Percentiles rank a stretch among this genome's conserved stretches.
phyloP scores from a whole-genome alignment of 1,140 invertebrate species.

The Portunus trituberculatus region DNA sequence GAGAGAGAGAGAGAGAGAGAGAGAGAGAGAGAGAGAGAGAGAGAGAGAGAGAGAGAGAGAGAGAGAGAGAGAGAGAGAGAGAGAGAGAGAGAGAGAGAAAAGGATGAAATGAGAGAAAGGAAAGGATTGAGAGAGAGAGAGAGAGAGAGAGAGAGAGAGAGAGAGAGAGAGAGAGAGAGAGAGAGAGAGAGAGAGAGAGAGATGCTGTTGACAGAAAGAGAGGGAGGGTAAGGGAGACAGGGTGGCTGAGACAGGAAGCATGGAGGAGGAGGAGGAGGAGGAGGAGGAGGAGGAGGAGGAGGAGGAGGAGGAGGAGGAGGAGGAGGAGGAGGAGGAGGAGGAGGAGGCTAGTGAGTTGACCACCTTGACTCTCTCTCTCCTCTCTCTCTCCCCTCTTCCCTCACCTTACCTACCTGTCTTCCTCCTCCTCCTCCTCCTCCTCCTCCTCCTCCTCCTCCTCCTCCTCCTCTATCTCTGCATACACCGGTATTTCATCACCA shows the following conservation, averaged over 20 bases:
- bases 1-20: conserved; percentile 50
- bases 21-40: conserved; percentile 33
- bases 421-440: neutral
- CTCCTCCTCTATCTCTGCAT: neutral
- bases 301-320: neutral
- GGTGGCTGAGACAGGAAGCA: conserved; percentile 16
- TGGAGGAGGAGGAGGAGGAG: conserved; percentile 9
- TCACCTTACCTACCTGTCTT: neutral
- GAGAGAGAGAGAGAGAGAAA: neutral
- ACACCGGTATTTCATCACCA: neutral
- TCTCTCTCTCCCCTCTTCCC: neutral
- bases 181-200: neutral
- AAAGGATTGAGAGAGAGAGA: neutral
- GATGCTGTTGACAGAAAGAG: neutral
- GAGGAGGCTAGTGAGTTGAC: neutral
- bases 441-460: neutral
- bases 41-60: neutral
- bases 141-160: conserved; percentile 28
- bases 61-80: neutral
- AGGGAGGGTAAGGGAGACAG: conserved; percentile 36
- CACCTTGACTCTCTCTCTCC: neutral
- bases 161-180: neutral
- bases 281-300: conserved; percentile 7
- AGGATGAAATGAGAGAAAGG: neutral
- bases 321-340: conserved; percentile 4